Percentiles rank a stretch among this genome's conserved stretches.
phyloP scores from a whole-genome alignment of 2,113 vertebrate genomes.

The Scortum barcoo region DNA sequence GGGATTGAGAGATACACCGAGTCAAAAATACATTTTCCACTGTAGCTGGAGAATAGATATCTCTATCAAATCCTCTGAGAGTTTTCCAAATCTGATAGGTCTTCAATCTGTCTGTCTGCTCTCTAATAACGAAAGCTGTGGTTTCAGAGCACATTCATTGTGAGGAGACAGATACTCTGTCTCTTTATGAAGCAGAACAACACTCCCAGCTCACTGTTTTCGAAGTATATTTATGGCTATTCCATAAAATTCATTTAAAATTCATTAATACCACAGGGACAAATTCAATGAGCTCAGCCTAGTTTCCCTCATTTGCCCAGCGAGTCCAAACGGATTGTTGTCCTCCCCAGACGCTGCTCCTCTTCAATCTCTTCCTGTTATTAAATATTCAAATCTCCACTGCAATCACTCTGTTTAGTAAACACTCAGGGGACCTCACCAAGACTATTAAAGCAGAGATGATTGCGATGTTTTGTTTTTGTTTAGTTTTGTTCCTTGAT shows the following conservation, averaged over 20 bases:
- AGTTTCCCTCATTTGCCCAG: constrained; percentile 79
- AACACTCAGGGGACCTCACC: constrained; percentile 76
- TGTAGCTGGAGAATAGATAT: constrained; percentile 66
- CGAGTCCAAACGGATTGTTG: constrained; percentile 80
- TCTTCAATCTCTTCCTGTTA: constrained; percentile 80
- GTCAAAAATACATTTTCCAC: constrained; percentile 55
- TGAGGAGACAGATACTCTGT: constrained; percentile 29
- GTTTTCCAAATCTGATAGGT: constrained; percentile 57
- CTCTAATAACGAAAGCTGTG: constrained; percentile 21
- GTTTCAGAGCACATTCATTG: constrained; percentile 41
- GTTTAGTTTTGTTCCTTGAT: constrained; percentile 65
- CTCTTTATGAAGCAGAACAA: constrained; percentile 27
- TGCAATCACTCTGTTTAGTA: constrained; percentile 81
- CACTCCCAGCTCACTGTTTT: constrained; percentile 42
- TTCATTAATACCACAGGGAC: constrained; percentile 79
- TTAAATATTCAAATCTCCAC: constrained; percentile 85
- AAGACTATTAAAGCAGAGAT: constrained; percentile 75
- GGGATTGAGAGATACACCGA: constrained; percentile 59
- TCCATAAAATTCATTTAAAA: constrained; percentile 78
- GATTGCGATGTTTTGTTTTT: constrained; percentile 79
- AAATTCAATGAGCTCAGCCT: constrained; percentile 75
- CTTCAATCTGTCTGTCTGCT: constrained; percentile 56
- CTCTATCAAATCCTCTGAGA: constrained; percentile 61
- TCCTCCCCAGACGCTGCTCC: constrained; percentile 73
- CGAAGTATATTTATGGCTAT: constrained; percentile 68